Percentiles rank a stretch among this genome's conserved stretches.
phyloP scores from a whole-genome alignment of 1,140 invertebrate genomes.

The Yoshiicerus persimilis region DNA sequence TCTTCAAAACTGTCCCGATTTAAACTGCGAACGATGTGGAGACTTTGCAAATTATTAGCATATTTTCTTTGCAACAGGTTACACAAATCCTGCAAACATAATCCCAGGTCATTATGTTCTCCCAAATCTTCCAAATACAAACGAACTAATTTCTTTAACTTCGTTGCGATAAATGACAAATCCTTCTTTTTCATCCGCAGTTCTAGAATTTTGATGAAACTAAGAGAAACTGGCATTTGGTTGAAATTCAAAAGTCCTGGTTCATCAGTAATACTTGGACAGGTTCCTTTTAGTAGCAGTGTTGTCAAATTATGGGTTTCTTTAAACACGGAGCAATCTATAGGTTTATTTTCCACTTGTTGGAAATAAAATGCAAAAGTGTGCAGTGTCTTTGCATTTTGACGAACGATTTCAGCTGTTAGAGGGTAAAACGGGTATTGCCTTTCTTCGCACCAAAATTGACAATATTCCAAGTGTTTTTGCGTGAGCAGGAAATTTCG shows the following conservation, averaged over 20 bases:
- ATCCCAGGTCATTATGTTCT: not conserved
- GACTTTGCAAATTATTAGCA: not conserved
- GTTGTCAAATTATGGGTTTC: not conserved
- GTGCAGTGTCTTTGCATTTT: not conserved
- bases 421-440: not conserved
- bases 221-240: not conserved
- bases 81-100: not conserved
- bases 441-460: not conserved
- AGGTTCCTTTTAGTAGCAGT: not conserved
- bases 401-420: not conserved
- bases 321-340: not conserved
- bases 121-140: not conserved
- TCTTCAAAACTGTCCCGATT: constrained; percentile 9
- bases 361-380: not conserved
- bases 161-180: not conserved
- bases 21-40: not conserved
- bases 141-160: not conserved
- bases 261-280: not conserved
- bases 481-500: not conserved
- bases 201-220: not conserved
- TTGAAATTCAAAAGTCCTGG: not conserved
- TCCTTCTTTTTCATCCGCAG: not conserved
- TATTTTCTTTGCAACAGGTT: not conserved
- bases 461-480: not conserved
- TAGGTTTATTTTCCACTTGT: not conserved